Base-by-base conservation (phyloP, 2,888 invertebrate genomes). In the Coenonympha arcania region DNA sequence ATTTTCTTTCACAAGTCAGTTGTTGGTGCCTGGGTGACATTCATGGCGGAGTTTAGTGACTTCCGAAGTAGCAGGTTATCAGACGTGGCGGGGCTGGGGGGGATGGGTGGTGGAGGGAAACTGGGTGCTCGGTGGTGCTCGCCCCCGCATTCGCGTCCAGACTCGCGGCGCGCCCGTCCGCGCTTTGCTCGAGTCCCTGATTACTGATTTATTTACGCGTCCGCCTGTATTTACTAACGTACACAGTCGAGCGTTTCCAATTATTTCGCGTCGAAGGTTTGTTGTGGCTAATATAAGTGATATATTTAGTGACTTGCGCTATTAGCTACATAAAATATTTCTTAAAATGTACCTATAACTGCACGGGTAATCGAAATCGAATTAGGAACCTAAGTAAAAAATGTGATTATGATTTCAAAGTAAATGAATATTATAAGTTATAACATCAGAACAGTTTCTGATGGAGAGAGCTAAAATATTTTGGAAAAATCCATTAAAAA, bases 1-100 rank as follows among this genome's bases (percentile, higher is more conserved):
- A 79, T 81, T 82, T 83, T 79, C 82, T 73, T 75, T 76, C 76
- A 71, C 72, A 72, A 76, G 72, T 73, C 69, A 71, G 69, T 68
- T 74, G 73, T 73, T 73, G 72, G 72, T 71, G 73, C 69, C 70
- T 73, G 74, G 71, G 76, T 76, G 80, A 79, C 81, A 79, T 83
- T 82, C 77, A 79, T 78, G 76, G 70, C 72, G 65, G 77, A 79
- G 84, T 84, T 82, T 84, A 84, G 79, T 82, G 85, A 84, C 85
- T 84, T 84, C 84, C 82, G 80, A 84, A 84, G 85, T 81, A 82
- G 83, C 83, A 81, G 83, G 85, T 85, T 86, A 85, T 85, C 85
- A 81, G 81, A 74, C 73, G 71, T 64, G 68, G 65, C 63, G 62
- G 56, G 62, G 59, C 63, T 65, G 56, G 63, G 62, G 60, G 64